A percentile compares a stretch with the other conserved stretches of the same genome.
Evolutionary conservation across 2,113 vertebrate species (phyloP).

Genomic region (Percina caprodes): DNA sequence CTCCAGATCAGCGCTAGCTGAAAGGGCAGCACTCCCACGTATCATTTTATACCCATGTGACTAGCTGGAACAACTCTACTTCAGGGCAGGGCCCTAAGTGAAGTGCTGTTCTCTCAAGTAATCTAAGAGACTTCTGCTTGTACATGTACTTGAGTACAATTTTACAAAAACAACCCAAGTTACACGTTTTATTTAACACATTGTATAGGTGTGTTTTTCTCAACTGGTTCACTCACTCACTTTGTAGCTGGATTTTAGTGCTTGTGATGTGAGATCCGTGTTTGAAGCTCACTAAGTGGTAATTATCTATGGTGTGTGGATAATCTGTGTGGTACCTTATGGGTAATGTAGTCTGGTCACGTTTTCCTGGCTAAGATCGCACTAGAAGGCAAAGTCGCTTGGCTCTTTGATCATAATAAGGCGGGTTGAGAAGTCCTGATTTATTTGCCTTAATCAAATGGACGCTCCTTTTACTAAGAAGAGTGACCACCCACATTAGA

Average conservation of each 20-base stretch:
- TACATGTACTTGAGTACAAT: background rate
- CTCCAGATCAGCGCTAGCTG: slow-evolving; percentile 32
- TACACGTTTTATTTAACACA: background rate
- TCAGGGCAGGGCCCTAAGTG: background rate
- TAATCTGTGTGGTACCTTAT: slow-evolving; percentile 51
- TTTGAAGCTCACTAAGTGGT: slow-evolving; percentile 54
- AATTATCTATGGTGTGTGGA: slow-evolving; percentile 59
- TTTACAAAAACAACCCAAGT: background rate
- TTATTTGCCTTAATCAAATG: slow-evolving; percentile 67
- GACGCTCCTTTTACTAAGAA: slow-evolving; percentile 44
- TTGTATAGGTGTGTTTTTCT: slow-evolving; percentile 38
- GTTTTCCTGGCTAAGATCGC: slow-evolving; percentile 50
- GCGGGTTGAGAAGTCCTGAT: slow-evolving; percentile 59
- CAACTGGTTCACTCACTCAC: slow-evolving; percentile 12
- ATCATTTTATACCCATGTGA: slow-evolving; percentile 2
- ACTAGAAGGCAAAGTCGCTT: slow-evolving; percentile 46
- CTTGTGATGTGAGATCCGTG: slow-evolving; percentile 43
- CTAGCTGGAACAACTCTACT: background rate
- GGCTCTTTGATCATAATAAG: slow-evolving; percentile 76
- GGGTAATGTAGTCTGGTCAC: slow-evolving; percentile 64
- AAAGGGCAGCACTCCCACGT: slow-evolving; percentile 25
- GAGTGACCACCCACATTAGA: slow-evolving; percentile 59
- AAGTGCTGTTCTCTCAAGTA: background rate
- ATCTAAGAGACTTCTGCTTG: background rate
- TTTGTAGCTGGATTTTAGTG: slow-evolving; percentile 24